A percentile compares a stretch with the other conserved stretches of the same genome.
phyloP scores from a whole-genome alignment of 2,113 vertebrate genomes.

The Heliornis fulica region DNA sequence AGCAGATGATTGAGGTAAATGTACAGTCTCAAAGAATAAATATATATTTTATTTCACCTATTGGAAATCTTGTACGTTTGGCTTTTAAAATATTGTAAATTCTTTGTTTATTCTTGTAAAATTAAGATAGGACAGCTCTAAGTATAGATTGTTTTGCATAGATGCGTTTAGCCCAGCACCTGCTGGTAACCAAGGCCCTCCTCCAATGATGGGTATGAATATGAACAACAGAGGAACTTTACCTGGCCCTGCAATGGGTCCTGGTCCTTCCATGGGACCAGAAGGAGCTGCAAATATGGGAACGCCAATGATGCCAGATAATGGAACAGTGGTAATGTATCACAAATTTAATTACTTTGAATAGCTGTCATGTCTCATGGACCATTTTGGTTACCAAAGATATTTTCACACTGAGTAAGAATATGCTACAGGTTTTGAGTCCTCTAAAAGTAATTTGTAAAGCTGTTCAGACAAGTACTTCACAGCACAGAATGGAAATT shows the following conservation, averaged over 20 bases:
- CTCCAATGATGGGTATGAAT: constrained; percentile 96
- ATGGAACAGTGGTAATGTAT: constrained; percentile 98
- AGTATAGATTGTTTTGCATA: constrained; percentile 92
- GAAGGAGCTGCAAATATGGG: constrained; percentile 92
- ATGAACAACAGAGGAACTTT: constrained; percentile 92
- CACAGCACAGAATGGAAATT: not conserved
- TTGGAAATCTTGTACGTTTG: constrained; percentile 61
- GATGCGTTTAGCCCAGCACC: constrained; percentile 96
- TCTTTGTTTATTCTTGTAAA: constrained; percentile 74
- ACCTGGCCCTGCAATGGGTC: constrained; percentile 84
- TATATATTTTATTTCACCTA: constrained; percentile 25
- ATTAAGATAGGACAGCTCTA: constrained; percentile 81
- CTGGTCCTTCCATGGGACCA: constrained; percentile 87
- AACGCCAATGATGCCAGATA: constrained; percentile 91
- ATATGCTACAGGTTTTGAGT: not conserved
- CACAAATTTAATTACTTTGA: constrained; percentile 72
- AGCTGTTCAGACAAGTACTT: not conserved
- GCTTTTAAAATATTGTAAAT: constrained; percentile 60
- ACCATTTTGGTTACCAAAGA: constrained; percentile 65
- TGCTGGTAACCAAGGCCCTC: constrained; percentile 91
- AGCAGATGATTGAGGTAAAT: constrained; percentile 57
- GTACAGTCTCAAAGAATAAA: constrained; percentile 72
- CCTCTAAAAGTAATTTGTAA: not conserved
- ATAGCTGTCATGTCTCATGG: constrained; percentile 56
- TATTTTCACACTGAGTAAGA: constrained; percentile 75